Evolutionary conservation across 2,113 vertebrate species (phyloP).

Genomic region (Thryonomys swinderianus): DNA sequence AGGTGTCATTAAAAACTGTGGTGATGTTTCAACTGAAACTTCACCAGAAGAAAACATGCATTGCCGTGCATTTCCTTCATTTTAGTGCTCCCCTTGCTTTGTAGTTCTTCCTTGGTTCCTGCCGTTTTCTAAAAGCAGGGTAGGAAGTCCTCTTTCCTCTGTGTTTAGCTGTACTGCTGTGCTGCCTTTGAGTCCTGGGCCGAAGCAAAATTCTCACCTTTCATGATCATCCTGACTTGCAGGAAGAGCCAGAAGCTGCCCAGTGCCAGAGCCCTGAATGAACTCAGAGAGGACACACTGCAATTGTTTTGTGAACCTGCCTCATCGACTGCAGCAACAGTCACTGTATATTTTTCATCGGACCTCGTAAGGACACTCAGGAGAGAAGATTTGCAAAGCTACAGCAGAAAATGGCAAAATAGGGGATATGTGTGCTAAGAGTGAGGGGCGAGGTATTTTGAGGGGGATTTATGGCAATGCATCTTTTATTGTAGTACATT

Average conservation of each 20-base stretch:
- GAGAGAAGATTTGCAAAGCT: not conserved
- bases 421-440: not conserved
- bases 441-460: not conserved
- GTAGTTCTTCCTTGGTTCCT: not conserved
- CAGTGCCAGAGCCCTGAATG: not conserved
- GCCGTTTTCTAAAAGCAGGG: not conserved
- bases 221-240: not conserved
- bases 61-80: no score
- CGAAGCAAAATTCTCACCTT: not conserved
- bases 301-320: not conserved
- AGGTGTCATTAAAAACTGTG: not conserved
- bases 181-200: not conserved
- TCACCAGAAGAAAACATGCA: not conserved
- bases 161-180: not conserved
- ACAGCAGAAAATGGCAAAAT: not conserved
- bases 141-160: not conserved
- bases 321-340: not conserved
- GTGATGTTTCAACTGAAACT: not conserved
- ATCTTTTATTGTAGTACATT: not conserved
- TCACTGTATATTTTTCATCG: not conserved
- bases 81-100: not conserved
- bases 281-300: not conserved
- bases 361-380: not conserved
- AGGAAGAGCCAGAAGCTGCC: not conserved
- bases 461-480: not conserved